phyloP scores from a whole-genome alignment of 2,113 vertebrate species.

The Capricornis sumatraensis region DNA sequence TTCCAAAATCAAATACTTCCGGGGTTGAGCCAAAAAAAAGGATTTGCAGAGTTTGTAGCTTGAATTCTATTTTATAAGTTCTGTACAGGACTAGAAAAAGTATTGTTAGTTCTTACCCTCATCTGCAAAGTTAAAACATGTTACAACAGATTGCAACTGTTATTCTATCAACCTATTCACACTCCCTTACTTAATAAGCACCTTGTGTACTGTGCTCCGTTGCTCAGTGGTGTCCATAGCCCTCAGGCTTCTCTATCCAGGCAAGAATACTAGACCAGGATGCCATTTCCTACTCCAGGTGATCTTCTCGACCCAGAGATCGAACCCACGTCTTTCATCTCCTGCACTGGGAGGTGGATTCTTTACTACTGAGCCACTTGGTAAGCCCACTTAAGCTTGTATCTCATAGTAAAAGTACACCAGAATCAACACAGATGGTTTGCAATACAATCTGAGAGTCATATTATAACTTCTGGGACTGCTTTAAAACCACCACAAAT shows the following conservation, averaged over 20 bases:
- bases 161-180: not conserved
- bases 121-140: not conserved
- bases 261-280: not conserved
- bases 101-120: not conserved
- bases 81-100: not conserved
- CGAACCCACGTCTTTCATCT: not conserved
- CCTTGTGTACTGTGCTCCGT: not conserved
- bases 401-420: not conserved
- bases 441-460: not conserved
- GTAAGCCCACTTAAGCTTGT: not conserved
- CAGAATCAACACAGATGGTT: not conserved
- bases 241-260: not conserved
- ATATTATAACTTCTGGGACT: not conserved
- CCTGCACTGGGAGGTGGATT: not conserved
- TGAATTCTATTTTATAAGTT: not conserved
- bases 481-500: not conserved
- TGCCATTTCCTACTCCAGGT: not conserved
- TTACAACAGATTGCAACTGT: accelerated
- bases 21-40: not conserved
- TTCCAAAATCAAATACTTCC: not conserved
- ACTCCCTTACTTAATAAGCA: not conserved
- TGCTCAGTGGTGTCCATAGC: not conserved
- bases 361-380: not conserved
- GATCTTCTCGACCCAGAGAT: not conserved
- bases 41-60: not conserved